A percentile compares a stretch with the other conserved stretches of the same genome.
Conservation (phyloP, 53 echinoderm and acorn worm species). For the Arbacia lixula region DNA sequence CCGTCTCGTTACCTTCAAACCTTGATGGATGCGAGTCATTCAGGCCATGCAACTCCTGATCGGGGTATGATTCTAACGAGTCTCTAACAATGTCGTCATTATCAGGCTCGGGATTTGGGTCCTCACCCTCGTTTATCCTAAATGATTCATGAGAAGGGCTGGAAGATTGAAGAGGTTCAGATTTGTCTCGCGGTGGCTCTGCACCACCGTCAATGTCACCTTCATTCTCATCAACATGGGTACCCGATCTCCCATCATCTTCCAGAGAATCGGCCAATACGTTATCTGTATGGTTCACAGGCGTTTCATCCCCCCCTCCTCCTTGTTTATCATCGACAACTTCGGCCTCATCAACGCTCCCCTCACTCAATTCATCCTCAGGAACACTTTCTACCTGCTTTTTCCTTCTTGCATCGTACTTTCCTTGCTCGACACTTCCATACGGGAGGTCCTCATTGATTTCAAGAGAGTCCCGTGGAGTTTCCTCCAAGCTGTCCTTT, state of each 20-base stretch:
- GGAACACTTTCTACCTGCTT: conserved; percentile 2
- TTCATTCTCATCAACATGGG: conserved; percentile 20
- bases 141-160: no score
- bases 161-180: neutral
- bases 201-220: neutral
- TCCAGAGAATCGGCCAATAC: conserved; percentile 31
- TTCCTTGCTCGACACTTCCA: neutral
- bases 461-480: conserved; percentile 31
- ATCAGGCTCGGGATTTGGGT: neutral
- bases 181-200: neutral
- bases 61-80: conserved; percentile 17
- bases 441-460: conserved; percentile 60
- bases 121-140: neutral
- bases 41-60: conserved; percentile 15
- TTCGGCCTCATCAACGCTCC: neutral
- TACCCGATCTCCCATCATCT: neutral
- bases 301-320: neutral
- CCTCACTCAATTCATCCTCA: conserved; percentile 15
- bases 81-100: conserved; percentile 43
- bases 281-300: conserved; percentile 5
- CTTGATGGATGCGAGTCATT: conserved; percentile 22
- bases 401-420: conserved; percentile 36
- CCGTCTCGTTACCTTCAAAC: neutral
- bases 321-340: conserved; percentile 3
- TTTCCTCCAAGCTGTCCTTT: conserved; percentile 56